Evolutionary conservation across 2,113 vertebrate species (phyloP).

Genomic region (Passer domesticus): DNA sequence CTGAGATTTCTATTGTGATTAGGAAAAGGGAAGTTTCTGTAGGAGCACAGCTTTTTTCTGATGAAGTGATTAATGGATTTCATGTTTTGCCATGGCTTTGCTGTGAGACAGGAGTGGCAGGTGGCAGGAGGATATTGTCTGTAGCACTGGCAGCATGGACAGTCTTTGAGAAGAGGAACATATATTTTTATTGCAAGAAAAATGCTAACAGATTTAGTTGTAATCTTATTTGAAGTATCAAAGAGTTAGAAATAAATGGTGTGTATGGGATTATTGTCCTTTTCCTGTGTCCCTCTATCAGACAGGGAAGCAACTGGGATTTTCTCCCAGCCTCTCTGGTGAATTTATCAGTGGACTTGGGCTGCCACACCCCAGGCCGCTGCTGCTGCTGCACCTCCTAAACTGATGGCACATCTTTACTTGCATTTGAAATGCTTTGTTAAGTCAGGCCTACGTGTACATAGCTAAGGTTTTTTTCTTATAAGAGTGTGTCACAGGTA

Average conservation of each 20-base stretch:
- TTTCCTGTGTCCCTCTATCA: neutral
- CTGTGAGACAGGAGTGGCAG: neutral
- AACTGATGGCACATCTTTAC: neutral
- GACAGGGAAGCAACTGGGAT: neutral
- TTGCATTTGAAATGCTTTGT: neutral
- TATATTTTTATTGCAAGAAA: neutral
- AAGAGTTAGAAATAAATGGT: neutral
- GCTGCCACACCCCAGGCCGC: neutral
- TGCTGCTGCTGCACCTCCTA: accelerated
- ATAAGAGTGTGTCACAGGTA: neutral
- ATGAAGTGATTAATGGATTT: neutral
- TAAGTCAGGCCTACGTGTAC: neutral
- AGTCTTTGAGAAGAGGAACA: neutral
- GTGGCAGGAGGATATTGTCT: neutral
- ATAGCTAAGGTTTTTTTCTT: neutral
- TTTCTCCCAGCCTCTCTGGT: neutral
- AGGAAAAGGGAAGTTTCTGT: neutral
- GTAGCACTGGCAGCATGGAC: neutral
- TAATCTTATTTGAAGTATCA: neutral
- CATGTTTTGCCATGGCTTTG: neutral
- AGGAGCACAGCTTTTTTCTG: neutral
- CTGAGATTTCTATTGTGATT: neutral
- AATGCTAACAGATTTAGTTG: neutral
- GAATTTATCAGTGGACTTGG: accelerated
- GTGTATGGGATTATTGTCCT: neutral